Evolutionary conservation across 2,113 vertebrate genomes (phyloP).

Genomic region (Pachyramphus minor): DNA sequence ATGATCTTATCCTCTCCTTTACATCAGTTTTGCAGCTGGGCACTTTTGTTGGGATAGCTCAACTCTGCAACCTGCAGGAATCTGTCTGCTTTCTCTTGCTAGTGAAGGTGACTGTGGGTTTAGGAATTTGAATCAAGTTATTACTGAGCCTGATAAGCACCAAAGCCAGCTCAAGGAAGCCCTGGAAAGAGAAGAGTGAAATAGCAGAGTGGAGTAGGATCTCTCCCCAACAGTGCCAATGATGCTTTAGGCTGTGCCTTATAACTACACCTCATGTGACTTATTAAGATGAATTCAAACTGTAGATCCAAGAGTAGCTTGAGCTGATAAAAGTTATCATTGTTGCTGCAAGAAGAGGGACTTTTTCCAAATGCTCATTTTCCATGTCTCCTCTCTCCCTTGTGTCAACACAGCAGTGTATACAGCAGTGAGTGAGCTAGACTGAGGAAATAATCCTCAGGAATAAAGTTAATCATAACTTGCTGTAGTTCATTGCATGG

Average conservation of each 20-base stretch:
- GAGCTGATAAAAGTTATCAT: background rate
- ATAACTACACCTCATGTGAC: background rate
- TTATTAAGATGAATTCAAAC: background rate
- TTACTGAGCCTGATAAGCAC: background rate
- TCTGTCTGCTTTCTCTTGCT: background rate
- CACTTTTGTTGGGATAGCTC: background rate
- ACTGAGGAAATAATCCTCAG: background rate
- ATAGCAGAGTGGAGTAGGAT: background rate
- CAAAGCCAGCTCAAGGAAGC: background rate
- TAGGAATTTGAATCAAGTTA: background rate
- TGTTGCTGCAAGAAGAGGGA: background rate
- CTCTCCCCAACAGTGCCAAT: background rate
- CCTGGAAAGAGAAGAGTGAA: background rate
- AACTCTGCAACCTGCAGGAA: background rate
- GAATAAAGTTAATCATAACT: background rate
- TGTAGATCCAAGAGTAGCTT: background rate
- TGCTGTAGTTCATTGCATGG: background rate
- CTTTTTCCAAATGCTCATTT: background rate
- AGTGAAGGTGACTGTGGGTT: background rate
- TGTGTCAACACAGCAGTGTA: background rate
- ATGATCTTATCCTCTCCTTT: background rate
- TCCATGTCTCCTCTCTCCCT: background rate
- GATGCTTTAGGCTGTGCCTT: background rate
- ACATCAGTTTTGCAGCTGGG: background rate
- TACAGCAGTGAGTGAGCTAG: background rate